These are phyloP conservation scores for Lagopus leucura DNA, from an alignment of 2,113 vertebrate genomes.

Conservation along the genomic window DNA sequence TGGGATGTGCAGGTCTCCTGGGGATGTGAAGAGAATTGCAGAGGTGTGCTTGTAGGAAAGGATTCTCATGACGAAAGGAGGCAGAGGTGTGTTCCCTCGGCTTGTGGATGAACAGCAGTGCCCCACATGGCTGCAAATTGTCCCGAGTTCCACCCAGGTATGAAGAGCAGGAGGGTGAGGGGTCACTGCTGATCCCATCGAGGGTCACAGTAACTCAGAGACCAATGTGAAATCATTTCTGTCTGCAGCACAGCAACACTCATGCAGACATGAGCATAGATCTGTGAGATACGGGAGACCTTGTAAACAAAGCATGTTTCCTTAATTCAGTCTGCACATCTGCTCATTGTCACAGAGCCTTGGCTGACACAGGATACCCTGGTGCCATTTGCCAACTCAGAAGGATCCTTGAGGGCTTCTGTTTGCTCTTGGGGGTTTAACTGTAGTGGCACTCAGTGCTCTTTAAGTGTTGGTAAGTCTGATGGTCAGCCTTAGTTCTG, in stretches of 20 bases:
- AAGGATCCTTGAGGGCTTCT: background rate
- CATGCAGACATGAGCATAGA: background rate
- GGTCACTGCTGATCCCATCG: background rate
- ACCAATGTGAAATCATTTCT: background rate
- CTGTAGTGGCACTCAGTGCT: background rate
- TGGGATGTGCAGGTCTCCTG: background rate
- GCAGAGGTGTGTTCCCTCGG: background rate
- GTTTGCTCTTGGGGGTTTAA: background rate
- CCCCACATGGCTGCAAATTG: background rate
- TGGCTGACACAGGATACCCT: background rate
- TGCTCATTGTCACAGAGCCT: background rate
- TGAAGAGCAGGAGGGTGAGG: background rate
- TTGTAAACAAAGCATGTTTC: background rate
- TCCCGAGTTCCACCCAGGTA: accelerated
- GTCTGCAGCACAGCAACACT: background rate
- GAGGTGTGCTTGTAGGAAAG: background rate
- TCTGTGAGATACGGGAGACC: background rate
- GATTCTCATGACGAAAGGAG: background rate
- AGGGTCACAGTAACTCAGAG: background rate
- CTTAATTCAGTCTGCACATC: background rate
- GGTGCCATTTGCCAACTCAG: background rate
- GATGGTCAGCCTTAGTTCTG: background rate
- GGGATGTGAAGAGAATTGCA: accelerated
- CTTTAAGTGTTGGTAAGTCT: background rate
- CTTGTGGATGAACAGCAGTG: background rate